Conservation (phyloP, 1,140 invertebrate species). For the Ceratitis capitata region DNA sequence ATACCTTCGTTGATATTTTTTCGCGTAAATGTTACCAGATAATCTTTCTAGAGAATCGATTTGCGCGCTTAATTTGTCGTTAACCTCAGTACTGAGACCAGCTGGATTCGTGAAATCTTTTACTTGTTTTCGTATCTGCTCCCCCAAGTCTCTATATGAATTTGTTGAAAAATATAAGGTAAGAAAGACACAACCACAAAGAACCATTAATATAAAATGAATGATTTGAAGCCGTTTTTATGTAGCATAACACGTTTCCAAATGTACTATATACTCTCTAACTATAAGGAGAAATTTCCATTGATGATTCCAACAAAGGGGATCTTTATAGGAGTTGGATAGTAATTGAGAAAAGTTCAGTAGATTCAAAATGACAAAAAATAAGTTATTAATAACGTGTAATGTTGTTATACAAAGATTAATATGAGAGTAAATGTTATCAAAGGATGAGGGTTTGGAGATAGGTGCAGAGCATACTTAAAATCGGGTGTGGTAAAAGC, state of each 20-base stretch:
- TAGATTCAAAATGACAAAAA: too few relatives aligned
- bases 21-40: constrained; percentile 75
- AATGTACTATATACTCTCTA: not conserved
- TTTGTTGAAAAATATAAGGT: constrained; percentile 15
- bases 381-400: too few relatives aligned
- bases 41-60: constrained; percentile 76
- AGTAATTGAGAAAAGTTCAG: too few relatives aligned
- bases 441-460: too few relatives aligned
- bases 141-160: constrained; percentile 74
- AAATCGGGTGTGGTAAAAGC: too few relatives aligned
- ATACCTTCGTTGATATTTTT: constrained; percentile 71
- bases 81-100: constrained; percentile 68
- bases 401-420: too few relatives aligned
- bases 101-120: constrained; percentile 73
- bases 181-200: not conserved
- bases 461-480: too few relatives aligned
- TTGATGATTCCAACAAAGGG: too few relatives aligned
- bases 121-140: constrained; percentile 77
- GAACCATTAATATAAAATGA: not conserved
- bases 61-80: constrained; percentile 72
- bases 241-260: not conserved
- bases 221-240: not conserved
- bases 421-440: too few relatives aligned
- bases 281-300: too few relatives aligned
- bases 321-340: too few relatives aligned